These are phyloP conservation scores for Calypte anna DNA, from an alignment of 2,113 vertebrate genomes.

Conservation along the genomic window DNA sequence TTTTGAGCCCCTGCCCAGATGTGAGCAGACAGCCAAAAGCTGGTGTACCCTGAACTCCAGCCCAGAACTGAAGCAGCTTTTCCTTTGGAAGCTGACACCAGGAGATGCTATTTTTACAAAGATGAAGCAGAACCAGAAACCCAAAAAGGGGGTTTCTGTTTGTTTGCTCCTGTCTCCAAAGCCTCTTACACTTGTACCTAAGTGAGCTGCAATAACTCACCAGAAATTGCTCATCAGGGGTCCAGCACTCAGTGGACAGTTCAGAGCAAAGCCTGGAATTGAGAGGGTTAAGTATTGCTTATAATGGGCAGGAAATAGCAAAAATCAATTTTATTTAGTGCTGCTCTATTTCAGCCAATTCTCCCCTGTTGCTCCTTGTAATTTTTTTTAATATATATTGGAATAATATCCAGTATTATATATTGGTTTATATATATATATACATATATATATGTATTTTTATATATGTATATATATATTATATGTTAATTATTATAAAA, in stretches of 20 bases:
- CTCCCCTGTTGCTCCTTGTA: neutral
- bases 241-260: accelerated
- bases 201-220: neutral
- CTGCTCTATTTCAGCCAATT: neutral
- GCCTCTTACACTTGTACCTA: neutral
- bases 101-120: neutral
- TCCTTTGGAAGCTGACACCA: neutral
- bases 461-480: neutral
- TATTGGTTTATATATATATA: neutral
- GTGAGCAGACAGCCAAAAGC: neutral
- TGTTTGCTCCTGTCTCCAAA: neutral
- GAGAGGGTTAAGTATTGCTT: neutral
- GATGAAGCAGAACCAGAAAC: neutral
- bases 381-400: too few species aligned
- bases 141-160: neutral
- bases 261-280: neutral
- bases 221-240: neutral
- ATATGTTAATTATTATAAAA: too few species aligned
- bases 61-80: neutral
- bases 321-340: neutral
- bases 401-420: neutral
- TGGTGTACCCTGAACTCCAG: too few species aligned
- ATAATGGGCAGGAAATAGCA: neutral
- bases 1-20: neutral
- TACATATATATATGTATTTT: neutral